Evolutionary conservation across 2,113 vertebrate species (phyloP).

Genomic region (Mobula birostris): DNA sequence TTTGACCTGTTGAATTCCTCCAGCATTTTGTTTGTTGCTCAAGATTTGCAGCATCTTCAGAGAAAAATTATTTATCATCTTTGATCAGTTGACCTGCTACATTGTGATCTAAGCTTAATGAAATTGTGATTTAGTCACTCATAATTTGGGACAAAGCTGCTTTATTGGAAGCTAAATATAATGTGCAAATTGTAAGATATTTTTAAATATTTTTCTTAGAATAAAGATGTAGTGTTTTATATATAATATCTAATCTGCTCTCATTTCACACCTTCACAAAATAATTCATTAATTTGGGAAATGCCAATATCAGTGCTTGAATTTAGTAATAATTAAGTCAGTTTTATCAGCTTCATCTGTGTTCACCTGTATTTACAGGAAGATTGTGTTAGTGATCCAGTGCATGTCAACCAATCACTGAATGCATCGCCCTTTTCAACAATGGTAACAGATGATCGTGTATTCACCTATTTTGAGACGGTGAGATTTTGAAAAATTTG

Average conservation of each 20-base stretch:
- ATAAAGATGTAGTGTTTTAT: background rate
- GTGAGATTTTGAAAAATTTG: background rate
- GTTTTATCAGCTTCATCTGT: background rate
- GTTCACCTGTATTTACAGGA: background rate
- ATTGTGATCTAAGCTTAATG: background rate
- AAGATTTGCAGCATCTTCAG: no score
- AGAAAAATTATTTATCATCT: no score
- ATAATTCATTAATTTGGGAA: background rate
- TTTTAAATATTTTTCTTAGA: background rate
- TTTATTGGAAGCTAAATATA: background rate
- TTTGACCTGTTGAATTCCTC: no score
- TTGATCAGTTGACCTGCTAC: background rate
- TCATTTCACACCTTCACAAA: background rate
- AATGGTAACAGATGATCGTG: slow-evolving; percentile 22
- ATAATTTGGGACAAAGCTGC: background rate
- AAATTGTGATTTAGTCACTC: background rate
- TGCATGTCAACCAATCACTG: background rate
- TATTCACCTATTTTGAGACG: slow-evolving; percentile 35
- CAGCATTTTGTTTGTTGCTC: no score
- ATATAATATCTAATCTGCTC: background rate
- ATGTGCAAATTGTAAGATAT: background rate
- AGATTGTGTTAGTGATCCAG: slow-evolving; percentile 20
- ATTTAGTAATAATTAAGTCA: background rate
- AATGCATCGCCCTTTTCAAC: slow-evolving; percentile 1
- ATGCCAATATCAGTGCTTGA: background rate